Evolutionary conservation across 2,888 invertebrate species (phyloP).

Genomic region (Gymnocheta viridis): DNA sequence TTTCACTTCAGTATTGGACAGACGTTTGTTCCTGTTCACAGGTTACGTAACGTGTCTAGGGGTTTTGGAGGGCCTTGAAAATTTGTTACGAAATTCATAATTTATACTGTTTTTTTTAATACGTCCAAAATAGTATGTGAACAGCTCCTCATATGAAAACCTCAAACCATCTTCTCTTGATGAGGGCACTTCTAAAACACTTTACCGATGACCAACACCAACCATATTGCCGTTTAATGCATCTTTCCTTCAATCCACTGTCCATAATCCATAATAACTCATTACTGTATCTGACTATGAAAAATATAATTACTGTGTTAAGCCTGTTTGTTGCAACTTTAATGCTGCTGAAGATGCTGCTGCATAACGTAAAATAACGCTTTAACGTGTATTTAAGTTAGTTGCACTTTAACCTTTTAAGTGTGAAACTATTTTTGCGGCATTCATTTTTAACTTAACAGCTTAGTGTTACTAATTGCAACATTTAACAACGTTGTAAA

Average conservation of each 20-base stretch:
- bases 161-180: background rate
- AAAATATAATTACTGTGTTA: conserved; percentile 25
- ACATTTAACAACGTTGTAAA: conserved; percentile 43
- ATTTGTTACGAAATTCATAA: too few species aligned
- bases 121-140: too few species aligned
- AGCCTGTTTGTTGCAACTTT: conserved; percentile 31
- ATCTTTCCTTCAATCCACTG: background rate
- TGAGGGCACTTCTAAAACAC: background rate
- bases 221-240: background rate
- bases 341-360: conserved; percentile 62
- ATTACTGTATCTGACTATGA: conserved; percentile 3
- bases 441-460: conserved; percentile 44
- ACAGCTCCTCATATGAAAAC: background rate
- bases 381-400: conserved; percentile 53
- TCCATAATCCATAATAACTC: background rate
- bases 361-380: conserved; percentile 41
- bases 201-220: background rate
- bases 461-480: conserved; percentile 54
- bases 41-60: too few species aligned
- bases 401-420: conserved; percentile 61
- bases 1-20: too few species aligned
- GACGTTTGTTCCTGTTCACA: too few species aligned
- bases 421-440: conserved; percentile 50
- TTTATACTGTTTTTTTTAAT: too few species aligned
- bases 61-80: too few species aligned